Evolutionary conservation across 2,113 vertebrate genomes (phyloP).

Genomic region (Leucoraja erinaceus): DNA sequence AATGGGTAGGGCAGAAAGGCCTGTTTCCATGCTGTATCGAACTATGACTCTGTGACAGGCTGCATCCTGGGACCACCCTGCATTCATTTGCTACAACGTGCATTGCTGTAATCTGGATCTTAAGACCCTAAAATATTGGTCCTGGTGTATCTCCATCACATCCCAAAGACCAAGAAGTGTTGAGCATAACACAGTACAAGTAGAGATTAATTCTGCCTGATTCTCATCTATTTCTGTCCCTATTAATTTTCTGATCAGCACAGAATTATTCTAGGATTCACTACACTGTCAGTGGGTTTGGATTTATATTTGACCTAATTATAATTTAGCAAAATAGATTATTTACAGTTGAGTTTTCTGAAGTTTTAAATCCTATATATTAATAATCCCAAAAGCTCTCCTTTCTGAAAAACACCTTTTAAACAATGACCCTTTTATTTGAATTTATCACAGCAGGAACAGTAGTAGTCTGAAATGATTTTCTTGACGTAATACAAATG

Average conservation of each 20-base stretch:
- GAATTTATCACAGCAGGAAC: neutral
- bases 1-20: too few relatives aligned
- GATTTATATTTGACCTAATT: neutral
- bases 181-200: neutral
- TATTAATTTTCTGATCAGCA: neutral
- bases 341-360: neutral
- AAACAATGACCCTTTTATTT: too few relatives aligned
- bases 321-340: neutral
- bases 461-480: neutral
- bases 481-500: neutral
- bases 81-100: too few relatives aligned
- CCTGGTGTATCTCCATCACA: neutral
- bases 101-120: too few relatives aligned
- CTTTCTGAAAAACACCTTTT: neutral
- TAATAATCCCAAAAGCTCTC: neutral
- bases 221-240: neutral
- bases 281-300: neutral
- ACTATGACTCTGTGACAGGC: too few relatives aligned
- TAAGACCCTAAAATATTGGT: neutral
- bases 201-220: neutral
- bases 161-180: neutral
- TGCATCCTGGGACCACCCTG: too few relatives aligned
- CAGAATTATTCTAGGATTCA: neutral
- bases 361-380: neutral
- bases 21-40: too few relatives aligned